Base-by-base conservation (phyloP, 2,797 vertebrate species). In the Sebastes itinus region DNA sequence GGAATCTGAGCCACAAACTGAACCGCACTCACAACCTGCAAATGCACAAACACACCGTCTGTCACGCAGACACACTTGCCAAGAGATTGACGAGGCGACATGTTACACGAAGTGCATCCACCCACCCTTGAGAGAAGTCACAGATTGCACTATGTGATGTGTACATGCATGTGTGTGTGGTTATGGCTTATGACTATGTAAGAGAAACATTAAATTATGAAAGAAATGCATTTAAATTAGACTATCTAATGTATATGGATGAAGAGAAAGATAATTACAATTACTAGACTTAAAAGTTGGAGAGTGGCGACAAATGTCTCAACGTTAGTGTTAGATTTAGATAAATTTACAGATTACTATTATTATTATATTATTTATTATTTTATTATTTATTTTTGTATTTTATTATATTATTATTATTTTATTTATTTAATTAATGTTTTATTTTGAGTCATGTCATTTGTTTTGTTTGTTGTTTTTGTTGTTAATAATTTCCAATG, bases 51-150 rank as follows among this genome's bases (percentile, higher is more conserved):
- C 2, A 16, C 42, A 59, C 55, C 65, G 52, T 72, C 65, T 81
- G 82, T 75, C 77, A 77, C 1, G 35, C 33, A 65, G 25, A 75
- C n/a, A 69, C 35, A 63, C 35, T 65, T 64, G 63, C 14, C 73
- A 23, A 83, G 82, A 78, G 30, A 66, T 73, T 73, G 65, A 66
- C 62, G 73, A 27, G 55, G 54, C 76, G 80, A 81, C 59, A 66
- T 52, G 61, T 73, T 81, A 76, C 59, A 72, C 55, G 74, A 62
- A 73, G 65, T 42, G 46, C 68, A 61, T 58, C 62, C 30, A 77
- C 46, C 62, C 54, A 65, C 56, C 25, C 16, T 62, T 78, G 38
- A 35, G n/a, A 75, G 59, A 68, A 46, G 18, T 20, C 55, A 65
- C 56, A 75, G 65, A 18, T 23, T 60, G 11, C 60, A 64, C 8